Base-by-base conservation (phyloP, 2,888 invertebrate species). In the Oligia strigilis region DNA sequence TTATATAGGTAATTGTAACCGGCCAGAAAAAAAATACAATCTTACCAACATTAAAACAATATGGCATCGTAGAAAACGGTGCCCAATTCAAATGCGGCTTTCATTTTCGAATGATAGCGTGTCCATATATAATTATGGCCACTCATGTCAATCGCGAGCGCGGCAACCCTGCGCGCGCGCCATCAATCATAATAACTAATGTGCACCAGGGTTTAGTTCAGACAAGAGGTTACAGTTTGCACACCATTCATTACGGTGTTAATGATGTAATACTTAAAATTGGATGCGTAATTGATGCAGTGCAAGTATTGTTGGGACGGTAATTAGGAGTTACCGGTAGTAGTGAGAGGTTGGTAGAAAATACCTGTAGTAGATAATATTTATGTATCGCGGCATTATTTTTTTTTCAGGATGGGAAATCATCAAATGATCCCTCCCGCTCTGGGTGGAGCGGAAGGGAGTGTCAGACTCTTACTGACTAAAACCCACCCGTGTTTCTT, bases 121-220 rank as follows among this genome's bases (percentile, higher is more conserved):
- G 76, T 66, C 72, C 29, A 64, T 75, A 70, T 60, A 29, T 84
- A 77, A 87, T 77, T 52, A 85, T n/a, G 55, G 62, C 23, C 49
- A 69, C 69, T 75, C 58, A 36, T 83, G 72, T 80, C 72, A 67
- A 75, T 70, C 64, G 36, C 72, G 83, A 74, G 80, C 14, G 46
- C 29, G 86, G 49, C 88, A 89, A 17, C 89, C 88, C 87, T 89
- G 73, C 66, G 29, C 64, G 66, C 43, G 55, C 72, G 71, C 86
- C 89, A 92, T 93, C 92, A 90, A 93, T 93, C 92, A 93, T 93
- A 89, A 83, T 90, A 91, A 93, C 90, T 90, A 93, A 93, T 91
- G 92, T 91, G 90, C 89, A 88, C 86, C 80, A 85, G 88, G 90
- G 89, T 84, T 91, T 89, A 91, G 91, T 89, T 90, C 91, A 90